Evolutionary conservation across 2,113 vertebrate genomes (phyloP).

Genomic region (Todiramphus chloris): DNA sequence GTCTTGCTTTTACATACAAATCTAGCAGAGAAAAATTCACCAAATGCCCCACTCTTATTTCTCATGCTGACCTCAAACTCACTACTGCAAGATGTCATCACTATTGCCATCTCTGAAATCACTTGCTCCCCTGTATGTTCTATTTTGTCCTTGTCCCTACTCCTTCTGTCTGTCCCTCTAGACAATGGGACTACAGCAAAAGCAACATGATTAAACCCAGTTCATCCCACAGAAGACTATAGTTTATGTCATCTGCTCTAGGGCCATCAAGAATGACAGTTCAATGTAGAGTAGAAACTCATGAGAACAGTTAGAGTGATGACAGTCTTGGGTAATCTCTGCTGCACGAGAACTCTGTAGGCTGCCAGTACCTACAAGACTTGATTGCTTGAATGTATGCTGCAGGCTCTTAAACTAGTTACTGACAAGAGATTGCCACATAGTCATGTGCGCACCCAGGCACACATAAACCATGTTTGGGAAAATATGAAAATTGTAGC

Average conservation of each 20-base stretch:
- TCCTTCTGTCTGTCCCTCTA: neutral
- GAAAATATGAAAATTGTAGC: accelerated
- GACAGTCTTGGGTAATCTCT: neutral
- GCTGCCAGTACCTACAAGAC: neutral
- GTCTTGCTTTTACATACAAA: neutral
- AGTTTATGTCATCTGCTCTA: neutral
- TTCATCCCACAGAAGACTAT: neutral
- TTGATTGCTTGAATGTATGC: neutral
- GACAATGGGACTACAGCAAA: neutral
- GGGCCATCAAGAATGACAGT: neutral
- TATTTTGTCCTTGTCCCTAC: neutral
- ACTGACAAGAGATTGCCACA: neutral
- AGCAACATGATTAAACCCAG: neutral
- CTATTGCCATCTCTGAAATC: neutral
- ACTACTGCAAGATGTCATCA: neutral
- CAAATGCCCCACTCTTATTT: neutral
- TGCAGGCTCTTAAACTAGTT: neutral
- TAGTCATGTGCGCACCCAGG: accelerated
- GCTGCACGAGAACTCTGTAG: neutral
- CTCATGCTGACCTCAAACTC: neutral
- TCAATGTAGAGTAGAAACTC: neutral
- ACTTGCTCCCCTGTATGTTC: accelerated
- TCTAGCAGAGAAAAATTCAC: neutral
- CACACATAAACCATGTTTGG: neutral
- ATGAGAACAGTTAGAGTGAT: neutral